Evolutionary conservation across 2,113 vertebrate species (phyloP).

Genomic region (Platycercus adscitus): DNA sequence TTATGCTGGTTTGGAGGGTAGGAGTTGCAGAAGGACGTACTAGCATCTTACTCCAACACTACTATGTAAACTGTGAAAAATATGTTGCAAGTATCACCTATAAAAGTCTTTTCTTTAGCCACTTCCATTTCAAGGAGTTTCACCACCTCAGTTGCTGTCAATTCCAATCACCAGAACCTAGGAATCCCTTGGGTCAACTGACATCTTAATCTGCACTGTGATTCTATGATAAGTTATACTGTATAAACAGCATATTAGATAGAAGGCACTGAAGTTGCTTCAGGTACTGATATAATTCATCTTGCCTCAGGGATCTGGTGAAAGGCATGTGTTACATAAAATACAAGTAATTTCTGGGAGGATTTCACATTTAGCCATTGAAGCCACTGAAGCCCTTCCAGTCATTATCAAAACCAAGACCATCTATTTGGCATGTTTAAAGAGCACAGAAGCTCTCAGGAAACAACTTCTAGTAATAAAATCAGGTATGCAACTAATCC

Average conservation of each 20-base stretch:
- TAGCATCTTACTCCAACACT: background rate
- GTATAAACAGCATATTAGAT: background rate
- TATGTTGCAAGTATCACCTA: background rate
- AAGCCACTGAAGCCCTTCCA: background rate
- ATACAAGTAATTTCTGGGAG: background rate
- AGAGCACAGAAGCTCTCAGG: background rate
- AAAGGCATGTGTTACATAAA: background rate
- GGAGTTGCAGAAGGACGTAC: background rate
- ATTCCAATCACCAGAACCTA: background rate
- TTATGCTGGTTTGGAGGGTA: background rate
- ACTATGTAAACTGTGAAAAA: background rate
- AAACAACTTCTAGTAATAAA: background rate
- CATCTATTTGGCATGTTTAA: background rate
- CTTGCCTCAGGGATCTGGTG: background rate
- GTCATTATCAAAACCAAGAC: background rate
- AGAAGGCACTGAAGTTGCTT: background rate
- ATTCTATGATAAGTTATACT: background rate
- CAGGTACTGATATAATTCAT: background rate
- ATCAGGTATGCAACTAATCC: background rate
- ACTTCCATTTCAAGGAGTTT: background rate
- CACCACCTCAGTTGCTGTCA: background rate
- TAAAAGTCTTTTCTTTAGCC: background rate
- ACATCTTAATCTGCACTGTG: background rate
- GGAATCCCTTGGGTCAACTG: background rate
- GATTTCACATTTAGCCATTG: background rate